Conservation (phyloP, 23 tunicate genomes). For the Halocynthia roretzi region DNA sequence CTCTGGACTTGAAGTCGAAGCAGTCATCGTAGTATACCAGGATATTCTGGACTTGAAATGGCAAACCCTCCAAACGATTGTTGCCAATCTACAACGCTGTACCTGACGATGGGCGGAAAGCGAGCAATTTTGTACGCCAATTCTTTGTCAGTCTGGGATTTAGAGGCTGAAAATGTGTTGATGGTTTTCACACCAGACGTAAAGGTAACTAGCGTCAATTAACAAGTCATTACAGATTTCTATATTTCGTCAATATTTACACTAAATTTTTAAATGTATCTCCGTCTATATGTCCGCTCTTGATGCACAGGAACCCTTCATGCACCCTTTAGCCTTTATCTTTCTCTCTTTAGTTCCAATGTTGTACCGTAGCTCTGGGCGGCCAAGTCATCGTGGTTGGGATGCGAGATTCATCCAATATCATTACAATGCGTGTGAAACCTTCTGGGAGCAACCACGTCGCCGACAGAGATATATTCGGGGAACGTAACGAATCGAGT, state of each 20-base stretch:
- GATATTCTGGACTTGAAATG: slow-evolving; percentile 20
- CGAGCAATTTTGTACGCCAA: slow-evolving; percentile 67
- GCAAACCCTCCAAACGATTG: background rate
- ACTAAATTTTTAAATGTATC: no score
- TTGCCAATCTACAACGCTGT: slow-evolving; percentile 36
- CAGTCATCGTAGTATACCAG: slow-evolving; percentile 61
- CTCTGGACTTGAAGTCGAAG: slow-evolving; percentile 16
- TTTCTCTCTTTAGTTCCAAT: slow-evolving; percentile 49
- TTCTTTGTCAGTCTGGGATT: slow-evolving; percentile 68
- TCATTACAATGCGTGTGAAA: slow-evolving; percentile 62
- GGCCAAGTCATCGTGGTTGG: slow-evolving; percentile 77
- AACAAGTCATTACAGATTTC: no score
- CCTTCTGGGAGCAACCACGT: no score
- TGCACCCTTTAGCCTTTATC: no score
- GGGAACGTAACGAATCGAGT: background rate
- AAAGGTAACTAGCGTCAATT: slow-evolving; percentile 25
- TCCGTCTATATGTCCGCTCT: no score
- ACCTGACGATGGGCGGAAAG: slow-evolving; percentile 35
- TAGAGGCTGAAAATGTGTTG: slow-evolving; percentile 43
- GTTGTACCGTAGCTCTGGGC: slow-evolving; percentile 78
- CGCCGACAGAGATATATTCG: slow-evolving; percentile 2
- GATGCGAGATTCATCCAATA: slow-evolving; percentile 38
- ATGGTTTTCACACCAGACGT: slow-evolving; percentile 71
- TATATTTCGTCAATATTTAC: no score
- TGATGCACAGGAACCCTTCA: no score